Percentiles rank a stretch among this genome's conserved stretches.
Conservation (phyloP, 30 jellyfish, hydroid and myxozoan genomes). For the Hydractinia symbiolongicarpus region DNA sequence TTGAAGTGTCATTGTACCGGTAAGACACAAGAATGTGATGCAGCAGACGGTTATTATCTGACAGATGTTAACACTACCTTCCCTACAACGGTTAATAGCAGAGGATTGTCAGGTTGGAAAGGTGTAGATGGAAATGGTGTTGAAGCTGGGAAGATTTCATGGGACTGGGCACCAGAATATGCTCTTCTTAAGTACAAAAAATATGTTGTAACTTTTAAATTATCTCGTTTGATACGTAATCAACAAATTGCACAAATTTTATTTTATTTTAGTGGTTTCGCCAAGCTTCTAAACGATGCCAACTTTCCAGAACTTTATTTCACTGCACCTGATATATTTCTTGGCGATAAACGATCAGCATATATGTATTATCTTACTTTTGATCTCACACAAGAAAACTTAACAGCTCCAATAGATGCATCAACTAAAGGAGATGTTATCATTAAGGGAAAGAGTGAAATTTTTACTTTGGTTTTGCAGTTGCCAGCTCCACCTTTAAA, state of each 20-base stretch:
- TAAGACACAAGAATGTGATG: conserved; percentile 56
- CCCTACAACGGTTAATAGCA: conserved; percentile 41
- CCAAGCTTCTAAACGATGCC: conserved; percentile 41
- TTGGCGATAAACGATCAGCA: conserved; percentile 77
- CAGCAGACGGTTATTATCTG: conserved; percentile 60
- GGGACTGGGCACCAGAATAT: conserved; percentile 66
- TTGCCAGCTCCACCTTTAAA: conserved; percentile 50
- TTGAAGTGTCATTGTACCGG: conserved; percentile 85
- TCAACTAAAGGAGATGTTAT: conserved; percentile 73
- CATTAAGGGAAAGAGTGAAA: conserved; percentile 44
- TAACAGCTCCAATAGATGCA: conserved; percentile 38
- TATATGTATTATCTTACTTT: conserved; percentile 74
- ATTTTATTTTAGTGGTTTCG: conserved; percentile 55
- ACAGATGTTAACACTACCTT: conserved; percentile 50
- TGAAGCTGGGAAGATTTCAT: conserved; percentile 30
- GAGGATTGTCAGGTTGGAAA: conserved; percentile 65
- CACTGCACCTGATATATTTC: conserved; percentile 80
- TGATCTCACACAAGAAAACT: conserved; percentile 54
- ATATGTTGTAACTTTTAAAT: background rate
- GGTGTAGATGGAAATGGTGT: conserved; percentile 55
- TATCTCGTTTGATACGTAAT: background rate
- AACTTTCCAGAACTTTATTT: conserved; percentile 43
- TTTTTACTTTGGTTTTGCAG: conserved; percentile 46
- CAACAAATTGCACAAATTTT: background rate
- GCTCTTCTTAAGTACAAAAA: conserved; percentile 35